Evolutionary conservation across 1,140 invertebrate genomes (phyloP).

Genomic region (Ruditapes philippinarum): DNA sequence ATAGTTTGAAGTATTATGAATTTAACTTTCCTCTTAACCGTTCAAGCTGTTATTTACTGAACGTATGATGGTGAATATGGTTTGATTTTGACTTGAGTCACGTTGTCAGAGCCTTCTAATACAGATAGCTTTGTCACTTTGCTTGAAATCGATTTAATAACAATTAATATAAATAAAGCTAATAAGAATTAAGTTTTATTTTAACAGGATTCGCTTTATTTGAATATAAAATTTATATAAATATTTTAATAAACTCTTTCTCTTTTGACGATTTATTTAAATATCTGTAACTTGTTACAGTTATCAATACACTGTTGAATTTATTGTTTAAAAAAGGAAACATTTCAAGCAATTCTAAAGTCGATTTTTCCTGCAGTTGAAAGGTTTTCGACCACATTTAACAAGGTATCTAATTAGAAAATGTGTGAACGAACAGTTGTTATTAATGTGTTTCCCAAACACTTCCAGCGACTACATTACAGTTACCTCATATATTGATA

Average conservation of each 20-base stretch:
- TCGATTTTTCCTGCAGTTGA: slow-evolving; percentile 1
- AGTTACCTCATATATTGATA: slow-evolving; percentile 50
- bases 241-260: not conserved
- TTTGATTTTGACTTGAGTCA: too few relatives aligned
- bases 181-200: too few relatives aligned
- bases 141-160: too few relatives aligned
- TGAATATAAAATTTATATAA: not conserved
- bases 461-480: slow-evolving; percentile 33
- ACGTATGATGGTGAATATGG: too few relatives aligned
- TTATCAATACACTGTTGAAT: not conserved
- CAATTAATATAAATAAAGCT: too few relatives aligned
- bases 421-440: slow-evolving; percentile 58
- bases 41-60: too few relatives aligned
- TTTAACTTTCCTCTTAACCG: too few relatives aligned
- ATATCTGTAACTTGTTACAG: not conserved
- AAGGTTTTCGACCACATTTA: slow-evolving; percentile 6
- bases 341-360: slow-evolving; percentile 20
- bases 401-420: slow-evolving; percentile 53
- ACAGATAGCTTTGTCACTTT: too few relatives aligned
- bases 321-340: slow-evolving; percentile 44
- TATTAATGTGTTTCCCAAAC: slow-evolving; percentile 1
- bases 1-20: too few relatives aligned
- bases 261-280: not conserved
- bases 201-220: too few relatives aligned
- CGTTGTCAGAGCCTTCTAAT: too few relatives aligned